Evolutionary conservation across 2,888 invertebrate genomes (phyloP), one percentile per base, ranked within the genome.

Genomic region (Lumbricus terrestris): DNA sequence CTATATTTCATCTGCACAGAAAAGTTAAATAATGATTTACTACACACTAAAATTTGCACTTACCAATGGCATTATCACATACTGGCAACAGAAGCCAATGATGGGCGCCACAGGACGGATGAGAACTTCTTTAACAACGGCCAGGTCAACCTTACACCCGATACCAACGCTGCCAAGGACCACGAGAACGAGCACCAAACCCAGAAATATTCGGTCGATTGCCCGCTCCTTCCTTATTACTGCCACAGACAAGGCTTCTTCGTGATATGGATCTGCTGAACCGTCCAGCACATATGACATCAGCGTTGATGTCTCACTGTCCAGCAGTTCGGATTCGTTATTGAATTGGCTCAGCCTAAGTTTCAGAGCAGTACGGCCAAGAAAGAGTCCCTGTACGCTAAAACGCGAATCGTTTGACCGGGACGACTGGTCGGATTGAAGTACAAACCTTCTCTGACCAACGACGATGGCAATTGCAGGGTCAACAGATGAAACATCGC

Each of bases 31-130:
- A 47, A 0, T 69, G 69, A 69, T n/a, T 69, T 69, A 69, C 69
- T 69, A 8, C 13, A 69, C 29, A 69, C n/a, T 69, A 4, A 69
- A 69, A 69, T n/a, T 34, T 20, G 20, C 0, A 93, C 94, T 93
- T 92, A 95, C 95, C 94, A 95, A 47, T 15, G 96, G 96, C 96
- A 96, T 96, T 91, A 95, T 93, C 18, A 95, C 90, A 92, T 95
- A 96, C 92, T 96, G 96, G 34, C 95, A 95, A 82, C 94, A 92
- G 90, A 96, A 94, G 0, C 95, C 96, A 42, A 95, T 95, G 34
- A 94, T 91, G 0, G 95, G 95, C 3, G 95, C 95, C 2, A 95
- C 92, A 0, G 96, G 96, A 89, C 93, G 94, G 91, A 93, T 93
- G 6, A 95, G 92, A 0, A 95, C 95, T 88, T 93, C 92, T 89